Conservation (phyloP, 1,140 invertebrate species). For the Drosophila kohkoa region DNA sequence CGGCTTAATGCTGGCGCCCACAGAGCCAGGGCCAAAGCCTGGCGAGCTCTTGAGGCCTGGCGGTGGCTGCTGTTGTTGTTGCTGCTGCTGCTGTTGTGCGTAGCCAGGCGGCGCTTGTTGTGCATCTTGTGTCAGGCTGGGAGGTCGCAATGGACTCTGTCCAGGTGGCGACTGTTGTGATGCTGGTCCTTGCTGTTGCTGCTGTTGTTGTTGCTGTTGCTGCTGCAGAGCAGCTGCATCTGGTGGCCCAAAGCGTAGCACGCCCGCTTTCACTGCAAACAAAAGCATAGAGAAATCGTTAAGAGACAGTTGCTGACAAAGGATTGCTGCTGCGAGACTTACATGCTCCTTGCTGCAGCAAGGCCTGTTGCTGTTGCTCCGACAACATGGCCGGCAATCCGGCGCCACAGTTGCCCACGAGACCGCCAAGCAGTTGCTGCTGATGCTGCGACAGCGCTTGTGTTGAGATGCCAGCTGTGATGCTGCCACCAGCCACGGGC, state of each 20-base stretch:
- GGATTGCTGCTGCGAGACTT: conserved; percentile 41
- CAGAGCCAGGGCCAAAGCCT: conserved; percentile 53
- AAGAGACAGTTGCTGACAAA: no score
- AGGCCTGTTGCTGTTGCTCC: conserved; percentile 72
- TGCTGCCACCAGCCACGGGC: conserved; percentile 83
- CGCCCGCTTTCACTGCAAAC: conserved; percentile 87
- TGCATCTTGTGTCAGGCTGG: conserved; percentile 64
- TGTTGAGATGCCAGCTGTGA: conserved; percentile 78
- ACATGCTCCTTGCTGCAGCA: conserved; percentile 76
- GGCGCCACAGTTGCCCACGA: conserved; percentile 27
- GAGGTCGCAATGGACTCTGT: conserved; percentile 74
- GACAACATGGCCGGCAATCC: conserved; percentile 66
- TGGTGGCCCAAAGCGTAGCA: conserved; percentile 88
- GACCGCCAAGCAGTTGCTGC: conserved; percentile 62
- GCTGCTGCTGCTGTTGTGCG: conserved; percentile 22
- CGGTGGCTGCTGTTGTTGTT: conserved; percentile 30
- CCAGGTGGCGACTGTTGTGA: conserved; percentile 66
- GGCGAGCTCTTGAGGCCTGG: conserved; percentile 64
- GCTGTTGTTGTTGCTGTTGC: conserved; percentile 35
- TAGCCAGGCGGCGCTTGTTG: conserved; percentile 61
- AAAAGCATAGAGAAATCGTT: neutral
- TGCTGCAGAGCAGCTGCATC: conserved; percentile 80
- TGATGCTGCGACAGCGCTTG: conserved; percentile 78
- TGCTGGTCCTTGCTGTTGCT: conserved; percentile 39
- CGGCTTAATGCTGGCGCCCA: conserved; percentile 85